phyloP scores from a whole-genome alignment of 2,797 vertebrate species.

The Emys orbicularis region DNA sequence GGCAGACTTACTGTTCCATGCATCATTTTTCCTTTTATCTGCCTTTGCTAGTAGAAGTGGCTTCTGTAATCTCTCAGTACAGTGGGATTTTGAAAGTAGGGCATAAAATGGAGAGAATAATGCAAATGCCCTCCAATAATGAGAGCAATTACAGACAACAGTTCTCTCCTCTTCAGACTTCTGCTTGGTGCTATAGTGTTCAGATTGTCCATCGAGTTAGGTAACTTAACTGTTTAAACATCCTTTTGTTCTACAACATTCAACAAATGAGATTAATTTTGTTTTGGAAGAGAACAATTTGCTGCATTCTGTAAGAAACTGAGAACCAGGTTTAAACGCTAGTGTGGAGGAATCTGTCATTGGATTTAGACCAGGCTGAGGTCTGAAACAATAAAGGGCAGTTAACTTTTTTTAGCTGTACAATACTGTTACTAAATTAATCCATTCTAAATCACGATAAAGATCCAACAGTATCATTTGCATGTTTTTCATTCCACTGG shows the following conservation, averaged over 20 bases:
- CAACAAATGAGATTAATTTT: background rate
- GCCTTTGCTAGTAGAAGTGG: background rate
- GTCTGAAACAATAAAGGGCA: background rate
- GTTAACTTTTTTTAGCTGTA: background rate
- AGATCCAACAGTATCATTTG: rapidly evolving
- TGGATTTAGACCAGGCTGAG: background rate
- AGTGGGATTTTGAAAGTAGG: background rate
- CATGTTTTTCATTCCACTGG: background rate
- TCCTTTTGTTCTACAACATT: background rate
- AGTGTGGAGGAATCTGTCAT: background rate
- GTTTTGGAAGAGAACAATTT: background rate
- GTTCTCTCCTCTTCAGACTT: background rate
- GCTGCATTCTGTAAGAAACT: background rate
- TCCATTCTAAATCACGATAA: rapidly evolving
- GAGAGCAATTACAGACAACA: background rate
- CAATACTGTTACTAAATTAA: rapidly evolving
- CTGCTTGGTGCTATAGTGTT: background rate
- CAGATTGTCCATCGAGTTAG: background rate
- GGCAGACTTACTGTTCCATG: conserved; percentile 20
- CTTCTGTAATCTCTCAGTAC: conserved; percentile 18
- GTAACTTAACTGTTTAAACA: background rate
- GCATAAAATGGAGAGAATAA: background rate
- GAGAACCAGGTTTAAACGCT: background rate
- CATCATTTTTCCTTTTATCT: background rate
- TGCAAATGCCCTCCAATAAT: background rate